A percentile compares a stretch with the other conserved stretches of the same genome.
Conservation (phyloP, 2,797 vertebrate species). For the Myiotriccus ornatus region DNA sequence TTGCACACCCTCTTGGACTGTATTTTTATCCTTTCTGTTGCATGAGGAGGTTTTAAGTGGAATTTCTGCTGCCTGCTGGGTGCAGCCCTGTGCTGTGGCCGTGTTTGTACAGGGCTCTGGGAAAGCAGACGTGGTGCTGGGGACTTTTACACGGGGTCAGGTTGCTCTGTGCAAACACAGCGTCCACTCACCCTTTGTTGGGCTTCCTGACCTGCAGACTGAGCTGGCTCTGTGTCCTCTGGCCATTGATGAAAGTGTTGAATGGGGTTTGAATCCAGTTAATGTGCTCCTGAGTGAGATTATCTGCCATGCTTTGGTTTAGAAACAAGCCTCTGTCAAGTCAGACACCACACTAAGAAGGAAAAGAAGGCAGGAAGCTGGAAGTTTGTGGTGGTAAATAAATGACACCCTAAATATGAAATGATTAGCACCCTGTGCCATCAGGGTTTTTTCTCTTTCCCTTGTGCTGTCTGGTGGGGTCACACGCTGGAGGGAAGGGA, state of each 20-base stretch:
- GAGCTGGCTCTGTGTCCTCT: not conserved
- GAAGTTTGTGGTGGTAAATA: not conserved
- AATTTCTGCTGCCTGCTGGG: not conserved
- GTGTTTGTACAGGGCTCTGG: not conserved
- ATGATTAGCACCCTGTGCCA: not conserved
- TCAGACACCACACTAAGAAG: fast-evolving
- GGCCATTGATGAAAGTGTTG: not conserved
- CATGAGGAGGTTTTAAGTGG: not conserved
- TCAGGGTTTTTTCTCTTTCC: not conserved
- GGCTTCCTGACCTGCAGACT: not conserved
- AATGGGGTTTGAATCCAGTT: not conserved
- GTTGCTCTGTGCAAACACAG: not conserved
- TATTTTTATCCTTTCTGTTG: not conserved
- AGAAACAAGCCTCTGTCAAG: not conserved
- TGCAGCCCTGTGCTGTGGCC: not conserved
- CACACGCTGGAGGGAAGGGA: fast-evolving
- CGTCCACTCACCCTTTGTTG: not conserved
- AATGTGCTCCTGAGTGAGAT: not conserved
- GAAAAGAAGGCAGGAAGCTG: not conserved
- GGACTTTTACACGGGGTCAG: not conserved
- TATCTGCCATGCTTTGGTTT: not conserved
- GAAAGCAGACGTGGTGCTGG: not conserved
- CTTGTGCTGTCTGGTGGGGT: not conserved
- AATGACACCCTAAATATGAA: not conserved
- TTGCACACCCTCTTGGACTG: not conserved